Evolutionary conservation across 23 tunicate genomes (phyloP).

Genomic region (Trididemnum miniatum): DNA sequence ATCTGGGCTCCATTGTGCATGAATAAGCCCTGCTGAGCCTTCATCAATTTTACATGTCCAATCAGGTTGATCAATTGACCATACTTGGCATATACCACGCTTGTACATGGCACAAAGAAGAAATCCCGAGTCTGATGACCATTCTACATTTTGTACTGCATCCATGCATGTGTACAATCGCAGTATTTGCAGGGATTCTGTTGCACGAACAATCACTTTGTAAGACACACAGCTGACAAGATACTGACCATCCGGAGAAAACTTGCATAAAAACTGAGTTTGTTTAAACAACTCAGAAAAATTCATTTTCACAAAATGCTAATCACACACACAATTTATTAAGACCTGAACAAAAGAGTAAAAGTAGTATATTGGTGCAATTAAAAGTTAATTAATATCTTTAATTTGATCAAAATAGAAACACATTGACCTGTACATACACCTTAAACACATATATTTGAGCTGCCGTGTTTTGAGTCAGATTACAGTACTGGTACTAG

Average conservation of each 20-base stretch:
- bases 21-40: conserved; percentile 87
- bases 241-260: conserved; percentile 89
- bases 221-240: conserved; percentile 78
- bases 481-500: no score
- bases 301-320: no score
- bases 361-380: no score
- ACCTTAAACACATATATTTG: no score
- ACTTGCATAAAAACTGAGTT: conserved; percentile 51
- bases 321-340: no score
- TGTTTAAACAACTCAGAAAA: conserved; percentile 93
- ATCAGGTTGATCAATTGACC: conserved; percentile 98
- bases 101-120: conserved; percentile 86
- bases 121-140: conserved; percentile 94
- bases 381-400: no score
- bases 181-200: conserved; percentile 77
- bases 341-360: no score
- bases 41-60: conserved; percentile 99
- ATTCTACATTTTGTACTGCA: conserved; percentile 71
- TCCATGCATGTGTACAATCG: conserved; percentile 92
- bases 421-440: no score
- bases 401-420: no score
- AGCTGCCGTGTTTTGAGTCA: no score
- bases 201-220: conserved; percentile 82
- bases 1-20: conserved; percentile 95
- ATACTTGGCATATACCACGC: conserved; percentile 81